phyloP scores from a whole-genome alignment of 2,888 invertebrate species.

The Netelia fuscicornis region DNA sequence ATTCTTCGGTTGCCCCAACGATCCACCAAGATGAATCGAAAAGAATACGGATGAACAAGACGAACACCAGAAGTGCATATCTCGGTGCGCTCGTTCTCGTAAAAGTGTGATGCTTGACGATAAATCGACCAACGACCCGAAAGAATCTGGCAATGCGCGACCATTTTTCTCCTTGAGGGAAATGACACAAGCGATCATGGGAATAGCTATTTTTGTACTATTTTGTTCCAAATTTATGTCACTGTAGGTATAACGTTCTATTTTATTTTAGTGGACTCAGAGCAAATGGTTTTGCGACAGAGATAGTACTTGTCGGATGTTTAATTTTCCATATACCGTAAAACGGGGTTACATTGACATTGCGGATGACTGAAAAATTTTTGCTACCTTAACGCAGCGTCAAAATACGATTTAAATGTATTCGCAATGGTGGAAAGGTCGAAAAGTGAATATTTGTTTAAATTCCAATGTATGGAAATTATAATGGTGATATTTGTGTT shows the following conservation, averaged over 20 bases:
- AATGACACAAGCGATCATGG: conserved; percentile 13
- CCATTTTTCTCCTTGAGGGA: conserved; percentile 62
- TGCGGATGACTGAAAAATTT: too few species aligned
- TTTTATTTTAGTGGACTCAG: neutral
- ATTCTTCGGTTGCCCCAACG: conserved; percentile 20
- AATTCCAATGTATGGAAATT: too few species aligned
- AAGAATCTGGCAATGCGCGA: conserved; percentile 65
- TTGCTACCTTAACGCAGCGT: too few species aligned
- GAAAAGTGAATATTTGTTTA: too few species aligned
- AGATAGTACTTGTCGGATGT: too few species aligned
- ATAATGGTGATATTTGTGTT: too few species aligned
- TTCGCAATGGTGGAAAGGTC: too few species aligned
- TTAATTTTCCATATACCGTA: too few species aligned
- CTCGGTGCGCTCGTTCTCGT: conserved; percentile 60
- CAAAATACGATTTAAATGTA: too few species aligned
- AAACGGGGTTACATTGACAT: too few species aligned
- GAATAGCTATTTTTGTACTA: neutral
- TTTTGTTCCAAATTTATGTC: neutral
- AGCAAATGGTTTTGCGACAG: neutral
- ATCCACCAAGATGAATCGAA: conserved; percentile 56
- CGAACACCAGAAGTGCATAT: conserved; percentile 79
- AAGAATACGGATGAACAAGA: conserved; percentile 72
- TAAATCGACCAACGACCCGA: conserved; percentile 76
- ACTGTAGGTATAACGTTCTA: neutral
- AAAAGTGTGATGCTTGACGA: conserved; percentile 72